Evolutionary conservation across 2,113 vertebrate species (phyloP).

Genomic region (Pygoscelis adeliae): DNA sequence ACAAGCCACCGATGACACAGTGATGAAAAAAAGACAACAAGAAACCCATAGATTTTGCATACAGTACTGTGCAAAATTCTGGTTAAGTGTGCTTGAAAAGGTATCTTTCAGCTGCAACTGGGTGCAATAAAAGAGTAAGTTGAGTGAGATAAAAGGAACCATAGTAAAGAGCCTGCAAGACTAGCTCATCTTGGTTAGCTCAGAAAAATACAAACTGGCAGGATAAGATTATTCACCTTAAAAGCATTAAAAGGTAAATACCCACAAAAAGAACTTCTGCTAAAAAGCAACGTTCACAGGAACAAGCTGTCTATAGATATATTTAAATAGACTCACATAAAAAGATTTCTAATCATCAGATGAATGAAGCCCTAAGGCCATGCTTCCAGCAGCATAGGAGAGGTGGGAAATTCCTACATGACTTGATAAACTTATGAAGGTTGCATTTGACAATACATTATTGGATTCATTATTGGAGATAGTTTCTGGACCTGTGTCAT

Average conservation of each 20-base stretch:
- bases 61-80: background rate
- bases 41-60: background rate
- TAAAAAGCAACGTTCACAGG: background rate
- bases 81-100: background rate
- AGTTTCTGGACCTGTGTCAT: background rate
- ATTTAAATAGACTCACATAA: background rate
- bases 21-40: background rate
- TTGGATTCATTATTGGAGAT: background rate
- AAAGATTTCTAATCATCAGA: background rate
- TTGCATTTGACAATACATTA: background rate
- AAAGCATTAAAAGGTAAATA: background rate
- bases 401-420: background rate
- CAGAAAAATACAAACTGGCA: background rate
- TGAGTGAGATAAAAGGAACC: background rate
- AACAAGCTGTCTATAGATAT: background rate
- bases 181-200: background rate
- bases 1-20: fast-evolving
- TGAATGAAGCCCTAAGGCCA: background rate
- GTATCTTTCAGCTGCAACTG: background rate
- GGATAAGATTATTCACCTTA: background rate
- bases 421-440: background rate
- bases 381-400: background rate
- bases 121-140: background rate
- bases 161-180: background rate
- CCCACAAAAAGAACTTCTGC: background rate